Base-by-base conservation (phyloP, 2,113 vertebrate genomes). In the Malaclemys terrapin region DNA sequence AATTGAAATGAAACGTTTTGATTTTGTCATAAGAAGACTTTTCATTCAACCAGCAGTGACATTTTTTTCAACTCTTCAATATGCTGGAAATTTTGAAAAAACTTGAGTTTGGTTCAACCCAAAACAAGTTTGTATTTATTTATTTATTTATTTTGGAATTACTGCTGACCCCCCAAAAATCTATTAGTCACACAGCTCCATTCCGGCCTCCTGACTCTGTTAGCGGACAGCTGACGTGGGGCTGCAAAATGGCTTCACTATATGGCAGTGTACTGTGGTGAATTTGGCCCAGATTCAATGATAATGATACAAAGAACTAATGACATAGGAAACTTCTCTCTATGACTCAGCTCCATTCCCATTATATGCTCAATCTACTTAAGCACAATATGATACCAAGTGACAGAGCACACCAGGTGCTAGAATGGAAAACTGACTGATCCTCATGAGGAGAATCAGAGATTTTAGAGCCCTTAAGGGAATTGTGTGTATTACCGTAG, bases 401-500 rank as follows among this genome's bases (percentile, higher is more conserved):
- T 1, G 0, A 38, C 19, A 5, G 83, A 42, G 45, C 65, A 4
- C 50, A 5, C 29, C 12, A 17, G 87, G 62, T 82, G 56, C 78
- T 13, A 75, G 53, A 88, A 22, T 31, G n/a, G 72, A 38, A 88
- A 50, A 3, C 1, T 0, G 16, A 45, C 52, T 1, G 25, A 47
- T 91, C 62, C 38, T 22, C 83, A 52, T 35, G 1, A 0, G 2
- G 54, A 57, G n/a, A 75, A 24, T 19, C 6, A 50, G 6, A 22
- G 45, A 12, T 1, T 3, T 14, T 31, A 47, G 49, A 4, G 5
- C 83, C 27, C 72, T 38, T 4, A 5, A 2, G 35, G 35, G 42
- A 5, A 83, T 1, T 0, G 0, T 81, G 78, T 79, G n/a, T 25
- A 0, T 62, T 3, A 1, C 85, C 45, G 16, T 53, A 2, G 0